phyloP scores from a whole-genome alignment of 2,888 invertebrate species.

The Melieria crassipennis region DNA sequence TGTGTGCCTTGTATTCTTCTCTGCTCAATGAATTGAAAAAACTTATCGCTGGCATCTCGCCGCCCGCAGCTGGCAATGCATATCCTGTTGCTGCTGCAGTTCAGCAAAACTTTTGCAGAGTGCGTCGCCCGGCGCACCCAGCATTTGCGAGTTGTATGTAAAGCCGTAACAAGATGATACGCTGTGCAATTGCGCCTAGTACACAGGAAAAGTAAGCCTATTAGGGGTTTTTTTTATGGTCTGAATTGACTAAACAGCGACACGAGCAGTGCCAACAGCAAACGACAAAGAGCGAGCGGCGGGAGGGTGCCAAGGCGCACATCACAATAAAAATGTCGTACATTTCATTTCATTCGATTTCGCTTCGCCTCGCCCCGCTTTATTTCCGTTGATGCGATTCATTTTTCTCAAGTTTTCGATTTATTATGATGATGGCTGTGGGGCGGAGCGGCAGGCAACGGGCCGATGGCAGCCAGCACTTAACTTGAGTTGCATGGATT shows the following conservation, averaged over 20 bases:
- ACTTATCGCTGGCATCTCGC: no score
- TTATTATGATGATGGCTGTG: background rate
- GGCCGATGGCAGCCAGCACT: conserved; percentile 8
- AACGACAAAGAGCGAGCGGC: background rate
- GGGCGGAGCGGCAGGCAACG: background rate
- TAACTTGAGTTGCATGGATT: conserved; percentile 14
- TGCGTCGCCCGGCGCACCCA: no score
- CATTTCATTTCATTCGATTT: conserved; percentile 1
- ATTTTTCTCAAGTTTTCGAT: background rate
- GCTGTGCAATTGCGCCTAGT: no score
- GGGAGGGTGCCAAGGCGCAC: background rate
- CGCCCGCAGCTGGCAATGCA: no score
- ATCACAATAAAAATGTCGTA: background rate
- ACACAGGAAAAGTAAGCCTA: background rate
- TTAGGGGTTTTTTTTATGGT: background rate
- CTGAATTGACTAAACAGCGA: background rate
- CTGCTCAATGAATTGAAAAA: no score
- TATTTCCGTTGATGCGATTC: background rate
- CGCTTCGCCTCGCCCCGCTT: background rate
- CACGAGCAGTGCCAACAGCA: background rate
- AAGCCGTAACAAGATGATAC: no score
- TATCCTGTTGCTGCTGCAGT: no score
- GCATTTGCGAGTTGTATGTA: no score
- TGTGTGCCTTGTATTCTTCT: no score
- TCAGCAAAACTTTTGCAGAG: no score